Base-by-base conservation (phyloP, 2,113 vertebrate genomes). In the Hypanus sabinus region DNA sequence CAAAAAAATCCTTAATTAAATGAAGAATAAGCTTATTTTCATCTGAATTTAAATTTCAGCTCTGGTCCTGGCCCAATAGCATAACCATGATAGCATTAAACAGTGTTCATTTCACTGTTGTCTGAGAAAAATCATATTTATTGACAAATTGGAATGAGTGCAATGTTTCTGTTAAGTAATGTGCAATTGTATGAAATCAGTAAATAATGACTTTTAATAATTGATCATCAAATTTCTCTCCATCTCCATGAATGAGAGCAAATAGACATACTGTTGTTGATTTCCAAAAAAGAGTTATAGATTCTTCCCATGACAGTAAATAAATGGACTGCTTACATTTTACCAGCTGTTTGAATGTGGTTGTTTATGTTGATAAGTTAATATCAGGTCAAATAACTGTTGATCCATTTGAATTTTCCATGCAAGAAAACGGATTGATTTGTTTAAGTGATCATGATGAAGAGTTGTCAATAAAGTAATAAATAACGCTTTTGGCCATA, bases 311-410 rank as follows among this genome's bases (percentile, higher is more conserved):
- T 90, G 62, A 22, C 62, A 91, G 88, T 60, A 91, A 70, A 70
- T 91, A n/a, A 91, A 70, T 70, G 65, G 24, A 57, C 81, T 85
- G 81, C 81, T 85, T 85, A 85, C 81, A 16, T 60, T 36, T 91
- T 91, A 68, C n/a, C 33, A 91, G 62, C 88, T 68, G 16, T 91
- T 70, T 70, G 62, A 91, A 30, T 91, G 88, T 68, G 36, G 65
- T 91, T 60, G 33, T 60, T 60, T 33, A n/a, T 91, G 88, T 36
- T 12, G 36, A 30, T 33, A 70, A 18, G 0, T 12, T 91, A 30
- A 3, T 3, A 36, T 18, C 30, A 9, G 14, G 62, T 33, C 30
- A 68, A 57, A 36, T 16, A 68, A 33, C 22, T 18, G 5, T 22
- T 36, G 20, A 46, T 90, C 60, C 60, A 90, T 65, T 90, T 90